phyloP scores from a whole-genome alignment of 2,113 vertebrate species.

The Serilophus lunatus region DNA sequence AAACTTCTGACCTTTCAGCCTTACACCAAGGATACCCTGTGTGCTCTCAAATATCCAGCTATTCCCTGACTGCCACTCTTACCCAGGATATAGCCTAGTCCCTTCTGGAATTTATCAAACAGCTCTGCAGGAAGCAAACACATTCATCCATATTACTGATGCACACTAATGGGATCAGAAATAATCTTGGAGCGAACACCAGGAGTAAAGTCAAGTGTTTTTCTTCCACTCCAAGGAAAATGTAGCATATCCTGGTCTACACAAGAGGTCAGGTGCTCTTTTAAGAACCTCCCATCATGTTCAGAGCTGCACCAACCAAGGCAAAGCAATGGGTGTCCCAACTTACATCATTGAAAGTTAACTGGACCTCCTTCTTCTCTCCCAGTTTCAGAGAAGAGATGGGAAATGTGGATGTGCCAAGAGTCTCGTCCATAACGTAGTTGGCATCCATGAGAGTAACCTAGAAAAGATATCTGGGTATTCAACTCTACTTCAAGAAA shows the following conservation, averaged over 20 bases:
- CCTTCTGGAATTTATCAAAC: not conserved
- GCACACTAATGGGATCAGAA: not conserved
- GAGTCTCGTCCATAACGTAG: slow-evolving; percentile 93
- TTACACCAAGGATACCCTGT: not conserved
- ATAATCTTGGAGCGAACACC: not conserved
- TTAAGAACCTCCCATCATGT: not conserved
- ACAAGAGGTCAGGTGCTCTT: not conserved
- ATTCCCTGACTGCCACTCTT: not conserved
- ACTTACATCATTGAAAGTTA: slow-evolving; percentile 89
- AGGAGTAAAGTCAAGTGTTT: no score
- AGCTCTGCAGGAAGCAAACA: not conserved
- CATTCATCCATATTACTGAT: not conserved
- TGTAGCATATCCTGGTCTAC: not conserved
- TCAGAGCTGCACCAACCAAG: not conserved
- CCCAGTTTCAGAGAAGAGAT: slow-evolving; percentile 83
- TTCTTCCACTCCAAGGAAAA: not conserved
- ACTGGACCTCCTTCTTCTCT: slow-evolving; percentile 79
- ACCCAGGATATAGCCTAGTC: not conserved
- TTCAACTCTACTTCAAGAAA: not conserved
- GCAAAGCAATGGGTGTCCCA: not conserved
- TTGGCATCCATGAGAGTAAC: slow-evolving; percentile 97
- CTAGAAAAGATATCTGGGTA: slow-evolving; percentile 56
- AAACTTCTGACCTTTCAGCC: not conserved
- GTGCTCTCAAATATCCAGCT: not conserved
- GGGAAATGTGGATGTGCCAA: slow-evolving; percentile 84